phyloP scores from a whole-genome alignment of 2,888 invertebrate genomes.

The Drosophila nr. perissopoda region DNA sequence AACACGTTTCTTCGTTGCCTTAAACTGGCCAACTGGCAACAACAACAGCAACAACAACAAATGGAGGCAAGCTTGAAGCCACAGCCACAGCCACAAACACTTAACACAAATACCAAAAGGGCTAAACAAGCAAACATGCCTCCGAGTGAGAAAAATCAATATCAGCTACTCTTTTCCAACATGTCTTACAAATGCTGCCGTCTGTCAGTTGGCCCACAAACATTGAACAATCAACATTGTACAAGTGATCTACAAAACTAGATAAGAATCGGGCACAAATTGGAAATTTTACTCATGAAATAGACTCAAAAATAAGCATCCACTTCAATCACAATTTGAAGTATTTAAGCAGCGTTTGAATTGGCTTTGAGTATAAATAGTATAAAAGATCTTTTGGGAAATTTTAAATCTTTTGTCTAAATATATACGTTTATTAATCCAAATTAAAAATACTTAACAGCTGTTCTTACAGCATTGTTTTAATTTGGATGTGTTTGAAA shows the following conservation, averaged over 20 bases:
- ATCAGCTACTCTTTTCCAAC: conserved; percentile 60
- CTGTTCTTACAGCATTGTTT: neutral
- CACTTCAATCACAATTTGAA: neutral
- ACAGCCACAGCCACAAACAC: conserved; percentile 49
- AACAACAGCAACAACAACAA: neutral
- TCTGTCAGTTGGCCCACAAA: conserved; percentile 2
- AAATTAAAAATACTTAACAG: too few relatives aligned
- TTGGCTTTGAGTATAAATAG: neutral
- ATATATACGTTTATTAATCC: neutral
- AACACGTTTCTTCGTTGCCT: conserved; percentile 57
- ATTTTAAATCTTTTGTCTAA: accelerated
- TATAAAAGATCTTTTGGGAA: neutral
- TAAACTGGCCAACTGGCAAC: conserved; percentile 19
- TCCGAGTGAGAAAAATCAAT: conserved; percentile 64
- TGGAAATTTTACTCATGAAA: neutral
- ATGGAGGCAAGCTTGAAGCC: conserved; percentile 13
- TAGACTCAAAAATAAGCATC: neutral
- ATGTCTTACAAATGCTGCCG: conserved; percentile 34
- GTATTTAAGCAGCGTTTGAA: neutral
- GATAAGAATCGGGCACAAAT: neutral
- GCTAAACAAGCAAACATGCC: conserved; percentile 44
- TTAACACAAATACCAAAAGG: conserved; percentile 71
- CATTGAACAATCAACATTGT: neutral
- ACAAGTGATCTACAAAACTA: neutral
- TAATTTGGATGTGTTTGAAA: neutral